A percentile compares a stretch with the other conserved stretches of the same genome.
phyloP scores from a whole-genome alignment of 2,888 invertebrate species.

The Eustalomyia histrio region DNA sequence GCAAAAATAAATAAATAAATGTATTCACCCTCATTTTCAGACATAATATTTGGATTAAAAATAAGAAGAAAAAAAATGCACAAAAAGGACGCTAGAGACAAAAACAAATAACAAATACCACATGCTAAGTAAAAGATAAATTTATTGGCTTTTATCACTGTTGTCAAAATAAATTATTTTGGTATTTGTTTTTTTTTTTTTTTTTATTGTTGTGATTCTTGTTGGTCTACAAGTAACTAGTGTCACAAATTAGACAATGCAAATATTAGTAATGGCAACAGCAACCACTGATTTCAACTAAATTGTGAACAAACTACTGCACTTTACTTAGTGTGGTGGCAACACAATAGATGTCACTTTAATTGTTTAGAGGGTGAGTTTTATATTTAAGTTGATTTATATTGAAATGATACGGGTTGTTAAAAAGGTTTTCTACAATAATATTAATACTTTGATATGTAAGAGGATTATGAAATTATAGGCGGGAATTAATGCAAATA shows the following conservation, averaged over 20 bases:
- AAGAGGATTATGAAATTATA: conserved; percentile 51
- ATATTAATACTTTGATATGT: conserved; percentile 34
- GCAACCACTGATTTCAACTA: conserved; percentile 3
- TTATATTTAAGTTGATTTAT: conserved; percentile 39
- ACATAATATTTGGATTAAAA: conserved; percentile 36
- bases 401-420: conserved; percentile 33
- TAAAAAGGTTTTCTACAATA: not conserved
- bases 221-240: conserved; percentile 34
- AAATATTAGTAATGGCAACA: conserved; percentile 67
- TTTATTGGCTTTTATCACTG: conserved; percentile 76
- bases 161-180: conserved; percentile 53
- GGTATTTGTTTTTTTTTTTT: conserved; percentile 31
- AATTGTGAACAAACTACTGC: not conserved
- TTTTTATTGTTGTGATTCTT: conserved; percentile 43
- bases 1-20: not conserved
- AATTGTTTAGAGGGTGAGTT: conserved; percentile 69
- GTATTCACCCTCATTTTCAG: conserved; percentile 25
- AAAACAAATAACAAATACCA: conserved; percentile 26
- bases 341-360: conserved; percentile 67
- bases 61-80: conserved; percentile 8
- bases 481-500: not conserved
- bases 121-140: conserved; percentile 69
- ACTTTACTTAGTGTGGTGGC: conserved; percentile 64
- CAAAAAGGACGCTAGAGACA: conserved; percentile 29
- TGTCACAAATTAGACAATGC: conserved; percentile 59